Percentiles rank a stretch among this genome's conserved stretches.
Conservation (phyloP, 2,888 invertebrate genomes). For the Torymus auratus region DNA sequence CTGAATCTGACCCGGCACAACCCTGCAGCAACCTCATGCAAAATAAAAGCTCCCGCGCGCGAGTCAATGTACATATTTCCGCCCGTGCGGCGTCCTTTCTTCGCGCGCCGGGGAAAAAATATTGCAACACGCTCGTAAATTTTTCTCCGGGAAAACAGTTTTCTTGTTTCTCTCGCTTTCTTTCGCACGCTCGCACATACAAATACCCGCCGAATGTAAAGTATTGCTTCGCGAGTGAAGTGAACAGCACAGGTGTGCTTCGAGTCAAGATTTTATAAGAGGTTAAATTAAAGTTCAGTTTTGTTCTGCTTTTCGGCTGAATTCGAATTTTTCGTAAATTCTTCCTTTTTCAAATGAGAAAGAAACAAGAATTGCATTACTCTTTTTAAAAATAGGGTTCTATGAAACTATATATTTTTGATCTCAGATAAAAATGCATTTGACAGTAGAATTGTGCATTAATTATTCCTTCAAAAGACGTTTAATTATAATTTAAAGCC, state of each 20-base stretch:
- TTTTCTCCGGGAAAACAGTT: conserved; percentile 17
- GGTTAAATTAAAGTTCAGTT: no score
- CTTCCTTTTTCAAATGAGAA: no score
- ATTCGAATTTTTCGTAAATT: no score
- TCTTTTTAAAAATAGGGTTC: no score
- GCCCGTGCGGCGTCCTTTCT: neutral
- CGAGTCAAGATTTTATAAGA: no score
- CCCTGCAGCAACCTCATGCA: conserved; percentile 8
- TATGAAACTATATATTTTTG: no score
- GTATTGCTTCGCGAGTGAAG: conserved; percentile 6
- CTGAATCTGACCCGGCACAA: neutral
- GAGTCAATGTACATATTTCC: conserved; percentile 8
- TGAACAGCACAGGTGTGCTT: conserved; percentile 1
- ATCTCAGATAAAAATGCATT: no score
- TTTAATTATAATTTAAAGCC: no score
- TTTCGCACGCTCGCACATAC: neutral
- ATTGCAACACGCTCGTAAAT: conserved; percentile 42
- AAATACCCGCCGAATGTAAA: neutral
- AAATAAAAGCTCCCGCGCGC: conserved; percentile 28
- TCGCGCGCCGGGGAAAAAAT: conserved; percentile 31
- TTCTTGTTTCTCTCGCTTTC: conserved; percentile 7
- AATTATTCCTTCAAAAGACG: no score
- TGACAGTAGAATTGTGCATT: no score
- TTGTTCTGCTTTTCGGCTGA: no score
- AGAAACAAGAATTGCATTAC: no score